Base-by-base conservation (phyloP, 2,888 invertebrate species). In the Sarcophaga carnaria region DNA sequence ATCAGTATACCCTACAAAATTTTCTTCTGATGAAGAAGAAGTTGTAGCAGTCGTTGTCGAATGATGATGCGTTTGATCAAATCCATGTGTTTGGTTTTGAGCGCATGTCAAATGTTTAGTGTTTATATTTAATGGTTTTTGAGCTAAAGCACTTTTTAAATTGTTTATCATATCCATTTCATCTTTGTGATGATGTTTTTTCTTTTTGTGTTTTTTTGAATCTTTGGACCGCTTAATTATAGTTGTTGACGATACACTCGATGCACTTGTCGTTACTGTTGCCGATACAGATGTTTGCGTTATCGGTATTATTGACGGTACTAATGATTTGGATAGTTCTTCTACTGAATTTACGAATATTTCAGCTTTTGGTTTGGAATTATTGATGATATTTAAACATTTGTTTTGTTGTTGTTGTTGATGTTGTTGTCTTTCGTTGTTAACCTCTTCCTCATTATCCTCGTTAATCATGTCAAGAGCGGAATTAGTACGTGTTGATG, bases 381-480 rank as follows among this genome's bases (percentile, higher is more conserved):
- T 69, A 14, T 75, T 22, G 11, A 25, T 5, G 37, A 5, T 25
- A 45, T 62, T 69, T n/a, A 79, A 0, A 12, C 4, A 22, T 45
- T 83, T 75, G 27, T 10, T 25, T 4, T 47, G 62, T 5, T 80
- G 11, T 49, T 14, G 11, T 49, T 49, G 49, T 14, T 80, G 37
- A 6, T 37, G 37, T 27, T 27, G 27, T 37, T 37, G 37, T 37
- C 37, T 84, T 59, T 66, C 67, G 14, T 82, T 83, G 10, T 82
- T 80, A 8, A 69, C 67, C 89, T 89, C 86, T 45, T 97, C 97
- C 93, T 97, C 97, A 14, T 96, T 96, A 90, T 97, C 97, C 93
- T 97, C 97, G 96, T 97, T 97, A 89, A 97, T 97, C 96, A 97
- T 97, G 87, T 96, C 97, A 89, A 97, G 94, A 89, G 97, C 97